Evolutionary conservation across 2,888 invertebrate genomes (phyloP), one percentile per base, ranked within the genome.

Genomic region (Belgica antarctica): DNA sequence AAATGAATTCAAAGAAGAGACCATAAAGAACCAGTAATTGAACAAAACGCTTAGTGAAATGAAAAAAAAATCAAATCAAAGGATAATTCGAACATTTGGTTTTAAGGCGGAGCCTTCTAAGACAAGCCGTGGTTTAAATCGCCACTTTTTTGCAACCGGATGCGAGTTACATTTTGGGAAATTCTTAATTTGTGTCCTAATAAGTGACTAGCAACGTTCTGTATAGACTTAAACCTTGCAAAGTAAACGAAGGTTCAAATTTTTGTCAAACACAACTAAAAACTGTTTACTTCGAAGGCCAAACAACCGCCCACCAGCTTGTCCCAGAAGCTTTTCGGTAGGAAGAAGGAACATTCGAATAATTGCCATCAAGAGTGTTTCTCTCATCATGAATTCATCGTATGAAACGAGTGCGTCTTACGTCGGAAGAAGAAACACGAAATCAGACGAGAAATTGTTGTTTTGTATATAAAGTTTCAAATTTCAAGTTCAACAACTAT

Each of bases 21-120:
- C 66, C 66, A 66, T 66, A 66, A 66, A 66, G 66, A 66, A 66
- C 52, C 4, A 7, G 52, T 52, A 61, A 27, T 61, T 61, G 61
- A 22, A 41, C 10, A 47, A 15, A 52, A 10, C 52, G 52, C 52
- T 52, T 52, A 52, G 41, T 41, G 41, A 41, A 41, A 41, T 41
- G 41, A 41, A 41, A 52, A 34, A 24, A 59, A 62, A 62, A 36
- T 62, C 22, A 62, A 34, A 62, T 52, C 52, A 52, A 52, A 52
- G 52, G 52, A 52, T 41, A 41, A 41, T 41, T 12, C 41, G 41
- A 41, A n/a, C n/a, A n/a, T n/a, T n/a, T n/a, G n/a, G n/a, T n/a
- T n/a, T n/a, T n/a, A n/a, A n/a, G n/a, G n/a, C n/a, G n/a, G n/a
- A n/a, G n/a, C n/a, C n/a, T n/a, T n/a, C n/a, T n/a, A n/a, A n/a